These are phyloP conservation scores for Salminus brasiliensis DNA, from an alignment of 2,113 vertebrate genomes.

Conservation along the genomic window DNA sequence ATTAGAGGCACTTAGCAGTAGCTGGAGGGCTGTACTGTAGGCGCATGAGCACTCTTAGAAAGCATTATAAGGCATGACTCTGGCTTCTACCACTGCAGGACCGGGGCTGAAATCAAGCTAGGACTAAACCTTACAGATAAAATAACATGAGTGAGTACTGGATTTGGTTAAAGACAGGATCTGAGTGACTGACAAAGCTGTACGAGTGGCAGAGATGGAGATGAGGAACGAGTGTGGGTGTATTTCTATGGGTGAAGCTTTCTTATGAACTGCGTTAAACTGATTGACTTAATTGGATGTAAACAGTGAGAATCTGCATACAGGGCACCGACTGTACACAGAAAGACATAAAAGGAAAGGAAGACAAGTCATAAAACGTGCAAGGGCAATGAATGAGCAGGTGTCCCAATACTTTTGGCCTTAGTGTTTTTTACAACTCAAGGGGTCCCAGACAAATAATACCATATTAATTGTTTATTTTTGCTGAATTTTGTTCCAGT, in stretches of 20 bases:
- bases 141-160: background rate
- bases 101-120: background rate
- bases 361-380: too few species aligned
- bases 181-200: background rate
- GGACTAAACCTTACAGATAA: background rate
- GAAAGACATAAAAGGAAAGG: too few species aligned
- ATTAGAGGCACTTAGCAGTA: constrained; percentile 31
- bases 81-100: background rate
- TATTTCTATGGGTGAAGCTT: background rate
- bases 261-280: background rate
- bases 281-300: too few species aligned
- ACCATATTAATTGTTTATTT: too few species aligned
- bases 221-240: background rate
- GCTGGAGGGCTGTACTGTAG: background rate
- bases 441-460: too few species aligned
- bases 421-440: too few species aligned
- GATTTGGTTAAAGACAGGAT: background rate
- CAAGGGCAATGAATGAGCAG: too few species aligned
- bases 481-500: too few species aligned
- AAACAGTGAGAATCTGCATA: too few species aligned
- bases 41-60: background rate
- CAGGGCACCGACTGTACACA: too few species aligned
- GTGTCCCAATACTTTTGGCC: too few species aligned
- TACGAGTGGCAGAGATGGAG: background rate
- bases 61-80: background rate